These are phyloP conservation scores for Andricus quercusramuli DNA, from an alignment of 2,888 invertebrate species.

Conservation along the genomic window DNA sequence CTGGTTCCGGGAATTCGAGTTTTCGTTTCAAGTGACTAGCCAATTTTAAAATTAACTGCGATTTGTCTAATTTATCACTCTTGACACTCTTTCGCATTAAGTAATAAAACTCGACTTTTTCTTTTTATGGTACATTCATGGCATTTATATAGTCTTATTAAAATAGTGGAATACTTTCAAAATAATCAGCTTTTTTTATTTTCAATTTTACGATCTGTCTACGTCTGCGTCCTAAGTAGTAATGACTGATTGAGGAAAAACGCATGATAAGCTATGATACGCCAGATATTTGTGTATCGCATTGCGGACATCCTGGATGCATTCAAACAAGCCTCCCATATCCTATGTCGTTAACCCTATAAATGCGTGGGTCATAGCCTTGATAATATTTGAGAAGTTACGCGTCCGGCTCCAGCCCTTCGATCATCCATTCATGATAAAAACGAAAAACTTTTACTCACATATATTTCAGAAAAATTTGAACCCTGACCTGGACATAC, in stretches of 20 bases:
- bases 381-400: slow-evolving; percentile 3
- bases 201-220: background rate
- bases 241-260: background rate
- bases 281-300: slow-evolving; percentile 25
- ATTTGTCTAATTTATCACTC: background rate
- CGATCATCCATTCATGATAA: no score
- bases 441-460: no score
- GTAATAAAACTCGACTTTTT: background rate
- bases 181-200: no score
- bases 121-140: no score
- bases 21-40: no score
- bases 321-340: slow-evolving; percentile 27
- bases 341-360: slow-evolving; percentile 38
- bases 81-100: background rate
- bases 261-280: slow-evolving; percentile 6
- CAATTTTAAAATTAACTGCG: background rate
- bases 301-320: slow-evolving; percentile 34
- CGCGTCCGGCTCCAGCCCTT: no score
- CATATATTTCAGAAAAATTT: no score
- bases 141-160: no score
- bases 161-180: no score
- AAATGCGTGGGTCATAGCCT: slow-evolving; percentile 24
- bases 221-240: background rate
- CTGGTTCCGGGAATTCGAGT: background rate
- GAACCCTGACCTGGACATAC: no score